Conservation (phyloP, 2,888 invertebrate genomes). For the Tupiocoris notatus region DNA sequence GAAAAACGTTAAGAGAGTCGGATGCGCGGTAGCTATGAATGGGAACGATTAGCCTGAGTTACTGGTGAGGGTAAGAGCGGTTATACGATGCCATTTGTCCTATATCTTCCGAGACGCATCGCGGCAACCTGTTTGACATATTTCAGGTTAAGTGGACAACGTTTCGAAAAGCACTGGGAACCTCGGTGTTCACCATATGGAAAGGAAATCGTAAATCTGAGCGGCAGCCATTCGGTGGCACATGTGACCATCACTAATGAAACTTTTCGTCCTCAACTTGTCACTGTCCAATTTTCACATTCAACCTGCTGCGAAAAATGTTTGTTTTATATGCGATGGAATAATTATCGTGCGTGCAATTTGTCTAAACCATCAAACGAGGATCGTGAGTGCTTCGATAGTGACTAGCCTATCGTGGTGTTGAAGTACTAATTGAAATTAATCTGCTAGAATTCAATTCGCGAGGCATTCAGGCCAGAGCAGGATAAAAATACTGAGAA, state of each 20-base stretch:
- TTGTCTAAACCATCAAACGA: too few relatives aligned
- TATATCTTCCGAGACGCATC: slow-evolving; percentile 6
- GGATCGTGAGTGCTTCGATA: too few relatives aligned
- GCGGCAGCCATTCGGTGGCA: slow-evolving; percentile 1
- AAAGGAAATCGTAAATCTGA: slow-evolving; percentile 40
- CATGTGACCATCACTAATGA: slow-evolving; percentile 20
- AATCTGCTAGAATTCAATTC: too few relatives aligned
- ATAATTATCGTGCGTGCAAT: too few relatives aligned
- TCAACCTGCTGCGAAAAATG: too few relatives aligned
- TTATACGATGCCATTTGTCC: slow-evolving; percentile 39
- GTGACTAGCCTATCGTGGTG: too few relatives aligned
- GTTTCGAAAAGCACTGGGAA: slow-evolving; percentile 26
- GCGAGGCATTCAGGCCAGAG: too few relatives aligned
- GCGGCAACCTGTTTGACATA: slow-evolving; percentile 37
- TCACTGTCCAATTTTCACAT: too few relatives aligned
- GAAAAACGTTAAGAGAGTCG: not conserved
- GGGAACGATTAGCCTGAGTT: slow-evolving; percentile 20
- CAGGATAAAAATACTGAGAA: too few relatives aligned
- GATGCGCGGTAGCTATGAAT: slow-evolving; percentile 6
- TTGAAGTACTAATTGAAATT: too few relatives aligned
- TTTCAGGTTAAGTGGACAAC: slow-evolving; percentile 41
- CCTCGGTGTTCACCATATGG: slow-evolving; percentile 12
- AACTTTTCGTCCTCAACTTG: not conserved
- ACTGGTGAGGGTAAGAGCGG: slow-evolving; percentile 9
- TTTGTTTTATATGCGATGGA: too few relatives aligned